Evolutionary conservation across 2,888 invertebrate species (phyloP).

Genomic region (Diogma glabrata): DNA sequence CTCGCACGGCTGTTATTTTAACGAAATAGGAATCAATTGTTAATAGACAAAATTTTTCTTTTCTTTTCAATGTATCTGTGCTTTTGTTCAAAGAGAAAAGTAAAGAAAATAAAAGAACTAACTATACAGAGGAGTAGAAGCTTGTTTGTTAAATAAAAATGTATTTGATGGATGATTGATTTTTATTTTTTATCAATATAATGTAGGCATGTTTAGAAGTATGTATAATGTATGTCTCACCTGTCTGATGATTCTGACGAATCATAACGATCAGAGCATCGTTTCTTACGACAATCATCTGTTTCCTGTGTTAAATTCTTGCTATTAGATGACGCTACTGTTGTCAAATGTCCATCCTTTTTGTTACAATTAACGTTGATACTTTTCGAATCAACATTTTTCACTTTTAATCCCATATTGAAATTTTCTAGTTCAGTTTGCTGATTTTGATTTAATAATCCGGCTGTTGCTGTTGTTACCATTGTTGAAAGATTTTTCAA

Average conservation of each 20-base stretch:
- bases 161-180: too few relatives aligned
- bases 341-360: slow-evolving; percentile 8
- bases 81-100: too few relatives aligned
- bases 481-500: too few relatives aligned
- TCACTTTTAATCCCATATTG: not conserved
- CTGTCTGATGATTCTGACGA: slow-evolving; percentile 91
- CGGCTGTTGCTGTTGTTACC: slow-evolving; percentile 11
- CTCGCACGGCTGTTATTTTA: too few relatives aligned
- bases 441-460: slow-evolving; percentile 4
- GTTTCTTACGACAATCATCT: slow-evolving; percentile 61
- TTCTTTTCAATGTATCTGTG: too few relatives aligned
- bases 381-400: slow-evolving; percentile 8
- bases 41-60: too few relatives aligned
- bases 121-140: too few relatives aligned
- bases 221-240: slow-evolving; percentile 41
- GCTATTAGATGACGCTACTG: slow-evolving; percentile 4
- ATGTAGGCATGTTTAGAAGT: too few relatives aligned
- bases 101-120: too few relatives aligned
- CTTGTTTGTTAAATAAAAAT: too few relatives aligned
- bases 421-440: not conserved
- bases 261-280: slow-evolving; percentile 85
- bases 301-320: slow-evolving; percentile 25
- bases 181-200: too few relatives aligned
- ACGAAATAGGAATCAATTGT: too few relatives aligned
- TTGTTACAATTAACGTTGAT: not conserved